Conservation (phyloP, 23 tunicate species). For the Trididemnum miniatum region DNA sequence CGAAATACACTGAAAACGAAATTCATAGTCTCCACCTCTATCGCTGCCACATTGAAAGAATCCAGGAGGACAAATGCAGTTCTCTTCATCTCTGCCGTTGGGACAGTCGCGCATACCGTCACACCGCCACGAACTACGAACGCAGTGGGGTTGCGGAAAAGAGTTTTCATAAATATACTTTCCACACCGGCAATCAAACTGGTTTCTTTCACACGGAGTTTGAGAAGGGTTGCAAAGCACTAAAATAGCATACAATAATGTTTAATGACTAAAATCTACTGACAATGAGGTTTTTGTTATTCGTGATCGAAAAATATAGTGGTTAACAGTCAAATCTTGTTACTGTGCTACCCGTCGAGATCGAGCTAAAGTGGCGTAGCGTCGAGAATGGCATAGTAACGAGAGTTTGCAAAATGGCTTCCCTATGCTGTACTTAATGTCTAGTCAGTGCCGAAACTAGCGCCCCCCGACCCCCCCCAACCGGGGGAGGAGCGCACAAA, state of each 20-base stretch:
- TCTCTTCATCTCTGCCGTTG: slow-evolving; percentile 11
- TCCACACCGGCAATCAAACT: slow-evolving; percentile 28
- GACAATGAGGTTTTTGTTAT: no score
- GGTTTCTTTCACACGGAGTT: background rate
- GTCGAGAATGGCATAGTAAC: no score
- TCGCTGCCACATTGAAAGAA: slow-evolving; percentile 1
- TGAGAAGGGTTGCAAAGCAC: slow-evolving; percentile 3
- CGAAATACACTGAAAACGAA: slow-evolving; percentile 1
- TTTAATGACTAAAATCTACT: no score
- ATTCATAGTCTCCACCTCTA: background rate
- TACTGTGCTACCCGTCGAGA: no score
- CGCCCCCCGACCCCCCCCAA: no score
- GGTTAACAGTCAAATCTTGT: no score
- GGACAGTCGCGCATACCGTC: background rate
- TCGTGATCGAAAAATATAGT: no score
- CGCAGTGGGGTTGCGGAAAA: background rate
- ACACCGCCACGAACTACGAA: slow-evolving; percentile 1
- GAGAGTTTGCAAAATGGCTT: no score
- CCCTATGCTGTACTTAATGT: no score
- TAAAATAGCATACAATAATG: background rate
- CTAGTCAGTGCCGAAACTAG: no score
- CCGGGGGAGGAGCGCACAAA: no score
- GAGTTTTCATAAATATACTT: background rate
- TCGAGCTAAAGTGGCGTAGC: no score
- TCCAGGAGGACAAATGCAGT: background rate